Percentiles rank a stretch among this genome's conserved stretches.
Evolutionary conservation across 1,140 invertebrate genomes (phyloP).

Genomic region (Saccostrea glomerata): DNA sequence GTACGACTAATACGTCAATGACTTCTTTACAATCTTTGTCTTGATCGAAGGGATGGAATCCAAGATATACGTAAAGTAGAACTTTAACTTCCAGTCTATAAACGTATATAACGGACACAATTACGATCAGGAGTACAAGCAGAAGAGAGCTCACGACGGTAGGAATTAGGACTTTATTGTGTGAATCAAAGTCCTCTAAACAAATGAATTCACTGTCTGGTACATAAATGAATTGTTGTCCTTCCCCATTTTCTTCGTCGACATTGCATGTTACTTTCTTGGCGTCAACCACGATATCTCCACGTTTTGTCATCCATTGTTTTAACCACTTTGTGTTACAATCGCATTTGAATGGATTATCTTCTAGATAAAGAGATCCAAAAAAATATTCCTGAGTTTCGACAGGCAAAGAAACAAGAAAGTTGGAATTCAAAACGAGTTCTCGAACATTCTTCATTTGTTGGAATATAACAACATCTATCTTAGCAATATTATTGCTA

Average conservation of each 20-base stretch:
- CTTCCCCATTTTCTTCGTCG: constrained; percentile 56
- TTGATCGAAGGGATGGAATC: constrained; percentile 68
- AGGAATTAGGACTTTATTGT: constrained; percentile 53
- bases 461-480: constrained; percentile 47
- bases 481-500: constrained; percentile 53
- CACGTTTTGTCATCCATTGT: constrained; percentile 58
- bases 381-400: constrained; percentile 45
- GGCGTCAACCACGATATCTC: constrained; percentile 50
- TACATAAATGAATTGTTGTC: constrained; percentile 55
- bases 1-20: constrained; percentile 63
- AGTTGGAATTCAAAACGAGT: constrained; percentile 63
- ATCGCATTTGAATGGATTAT: constrained; percentile 68
- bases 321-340: constrained; percentile 70
- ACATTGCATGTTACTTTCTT: constrained; percentile 58
- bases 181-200: constrained; percentile 51
- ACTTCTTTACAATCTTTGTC: constrained; percentile 55
- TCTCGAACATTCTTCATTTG: constrained; percentile 45
- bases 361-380: constrained; percentile 46
- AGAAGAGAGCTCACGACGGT: constrained; percentile 47
- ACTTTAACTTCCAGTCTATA: constrained; percentile 65
- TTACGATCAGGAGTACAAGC: constrained; percentile 52
- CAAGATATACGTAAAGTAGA: constrained; percentile 66
- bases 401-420: constrained; percentile 55
- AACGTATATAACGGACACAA: constrained; percentile 51
- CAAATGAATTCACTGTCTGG: constrained; percentile 65